phyloP scores from a whole-genome alignment of 2,797 vertebrate species.

The Diplodus puntazzo region DNA sequence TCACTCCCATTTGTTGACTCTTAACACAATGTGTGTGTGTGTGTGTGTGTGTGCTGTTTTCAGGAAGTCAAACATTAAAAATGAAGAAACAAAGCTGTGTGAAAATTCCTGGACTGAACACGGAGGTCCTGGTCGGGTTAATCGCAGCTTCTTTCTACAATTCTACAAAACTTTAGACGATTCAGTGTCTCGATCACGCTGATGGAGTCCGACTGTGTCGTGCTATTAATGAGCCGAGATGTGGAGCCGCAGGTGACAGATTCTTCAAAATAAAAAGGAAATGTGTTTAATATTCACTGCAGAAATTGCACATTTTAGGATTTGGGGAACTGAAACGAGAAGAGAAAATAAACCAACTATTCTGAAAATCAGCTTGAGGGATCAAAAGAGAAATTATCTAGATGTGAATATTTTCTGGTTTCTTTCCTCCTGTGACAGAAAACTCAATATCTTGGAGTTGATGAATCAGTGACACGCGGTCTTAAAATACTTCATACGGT shows the following conservation, averaged over 20 bases:
- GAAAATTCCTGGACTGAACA: too few relatives aligned
- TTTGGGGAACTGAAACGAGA: too few relatives aligned
- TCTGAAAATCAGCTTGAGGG: too few relatives aligned
- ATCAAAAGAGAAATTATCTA: too few relatives aligned
- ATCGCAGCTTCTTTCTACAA: not conserved
- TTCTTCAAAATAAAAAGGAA: too few relatives aligned
- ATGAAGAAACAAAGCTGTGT: not conserved
- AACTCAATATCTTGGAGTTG: too few relatives aligned
- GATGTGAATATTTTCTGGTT: too few relatives aligned
- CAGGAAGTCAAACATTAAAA: not conserved
- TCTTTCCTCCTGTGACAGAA: too few relatives aligned
- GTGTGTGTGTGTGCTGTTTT: not conserved
- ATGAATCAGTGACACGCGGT: not conserved
- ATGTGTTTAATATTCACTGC: too few relatives aligned
- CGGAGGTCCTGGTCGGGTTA: not conserved
- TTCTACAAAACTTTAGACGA: not conserved
- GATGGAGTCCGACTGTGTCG: not conserved
- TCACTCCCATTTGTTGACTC: conserved; percentile 2
- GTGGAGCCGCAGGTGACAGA: not conserved
- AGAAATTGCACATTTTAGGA: not conserved
- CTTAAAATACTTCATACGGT: not conserved
- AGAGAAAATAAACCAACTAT: not conserved
- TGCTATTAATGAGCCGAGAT: too few relatives aligned
- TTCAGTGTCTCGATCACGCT: not conserved
- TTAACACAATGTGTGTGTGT: not conserved